Percentiles rank a stretch among this genome's conserved stretches.
These are phyloP conservation scores for Bombus pascuorum DNA, from an alignment of 1,140 invertebrate species.

Conservation along the genomic window DNA sequence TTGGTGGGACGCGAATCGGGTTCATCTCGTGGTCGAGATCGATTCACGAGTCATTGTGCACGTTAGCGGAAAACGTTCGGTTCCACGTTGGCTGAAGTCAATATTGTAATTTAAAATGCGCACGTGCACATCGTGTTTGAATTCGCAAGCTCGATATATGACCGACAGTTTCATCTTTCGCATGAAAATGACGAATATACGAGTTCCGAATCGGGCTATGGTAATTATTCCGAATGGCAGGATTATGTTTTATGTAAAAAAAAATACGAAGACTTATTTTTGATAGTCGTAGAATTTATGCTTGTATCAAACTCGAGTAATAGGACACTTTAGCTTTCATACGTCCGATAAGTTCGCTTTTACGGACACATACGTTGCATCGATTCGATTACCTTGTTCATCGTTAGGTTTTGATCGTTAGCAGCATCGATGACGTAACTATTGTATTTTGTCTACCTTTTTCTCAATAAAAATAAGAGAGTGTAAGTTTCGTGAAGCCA, in stretches of 20 bases:
- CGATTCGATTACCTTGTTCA: no score
- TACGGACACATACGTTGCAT: no score
- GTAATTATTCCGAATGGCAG: neutral
- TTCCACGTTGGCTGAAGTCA: neutral
- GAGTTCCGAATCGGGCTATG: neutral
- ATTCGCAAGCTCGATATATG: neutral
- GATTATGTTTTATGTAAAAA: neutral
- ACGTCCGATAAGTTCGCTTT: neutral
- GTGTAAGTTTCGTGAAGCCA: neutral
- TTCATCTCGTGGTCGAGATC: neutral
- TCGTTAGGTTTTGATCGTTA: no score
- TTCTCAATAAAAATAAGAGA: no score
- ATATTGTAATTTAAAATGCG: constrained; percentile 23
- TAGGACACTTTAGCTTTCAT: neutral
- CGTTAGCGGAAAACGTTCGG: neutral
- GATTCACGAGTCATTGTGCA: constrained; percentile 18
- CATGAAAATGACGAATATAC: neutral
- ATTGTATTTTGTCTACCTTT: no score
- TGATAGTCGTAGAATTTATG: neutral
- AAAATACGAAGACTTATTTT: neutral
- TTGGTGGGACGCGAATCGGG: neutral
- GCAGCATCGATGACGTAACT: no score
- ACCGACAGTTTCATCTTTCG: neutral
- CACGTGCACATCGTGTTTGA: neutral
- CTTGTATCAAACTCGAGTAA: neutral